phyloP scores from a whole-genome alignment of 2,888 invertebrate species.

The Mythimna lalbum region DNA sequence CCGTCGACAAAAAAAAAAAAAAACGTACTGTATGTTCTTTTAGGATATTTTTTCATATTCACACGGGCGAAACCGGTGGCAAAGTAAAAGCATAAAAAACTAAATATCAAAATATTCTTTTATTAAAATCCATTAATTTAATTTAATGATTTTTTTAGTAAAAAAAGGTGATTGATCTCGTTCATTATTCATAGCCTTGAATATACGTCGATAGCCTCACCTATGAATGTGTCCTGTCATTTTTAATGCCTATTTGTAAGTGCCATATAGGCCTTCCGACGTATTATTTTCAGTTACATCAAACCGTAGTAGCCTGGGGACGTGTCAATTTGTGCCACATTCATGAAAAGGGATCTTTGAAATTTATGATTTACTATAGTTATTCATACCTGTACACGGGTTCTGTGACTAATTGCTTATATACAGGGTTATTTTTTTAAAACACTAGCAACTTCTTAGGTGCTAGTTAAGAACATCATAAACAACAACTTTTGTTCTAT shows the following conservation, averaged over 20 bases:
- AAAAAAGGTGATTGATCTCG: slow-evolving; percentile 31
- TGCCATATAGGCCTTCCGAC: neutral
- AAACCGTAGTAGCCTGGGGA: neutral
- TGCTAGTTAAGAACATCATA: no score
- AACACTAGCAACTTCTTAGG: no score
- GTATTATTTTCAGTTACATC: slow-evolving; percentile 5
- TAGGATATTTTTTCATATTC: no score
- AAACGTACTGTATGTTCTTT: no score
- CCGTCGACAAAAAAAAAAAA: no score
- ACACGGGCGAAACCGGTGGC: no score
- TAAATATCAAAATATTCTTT: neutral
- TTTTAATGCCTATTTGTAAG: neutral
- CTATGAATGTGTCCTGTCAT: neutral
- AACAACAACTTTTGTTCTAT: no score
- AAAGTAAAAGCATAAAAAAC: neutral
- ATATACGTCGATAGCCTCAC: neutral
- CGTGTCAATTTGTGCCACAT: slow-evolving; percentile 3
- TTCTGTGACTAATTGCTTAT: neutral
- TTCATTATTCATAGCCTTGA: slow-evolving; percentile 33
- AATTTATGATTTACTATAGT: neutral
- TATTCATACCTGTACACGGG: neutral
- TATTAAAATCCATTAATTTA: neutral
- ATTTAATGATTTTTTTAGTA: neutral
- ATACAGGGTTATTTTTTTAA: no score
- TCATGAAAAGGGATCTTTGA: slow-evolving; percentile 17